Conservation (phyloP, 2,113 vertebrate genomes). For the Trachemys scripta region DNA sequence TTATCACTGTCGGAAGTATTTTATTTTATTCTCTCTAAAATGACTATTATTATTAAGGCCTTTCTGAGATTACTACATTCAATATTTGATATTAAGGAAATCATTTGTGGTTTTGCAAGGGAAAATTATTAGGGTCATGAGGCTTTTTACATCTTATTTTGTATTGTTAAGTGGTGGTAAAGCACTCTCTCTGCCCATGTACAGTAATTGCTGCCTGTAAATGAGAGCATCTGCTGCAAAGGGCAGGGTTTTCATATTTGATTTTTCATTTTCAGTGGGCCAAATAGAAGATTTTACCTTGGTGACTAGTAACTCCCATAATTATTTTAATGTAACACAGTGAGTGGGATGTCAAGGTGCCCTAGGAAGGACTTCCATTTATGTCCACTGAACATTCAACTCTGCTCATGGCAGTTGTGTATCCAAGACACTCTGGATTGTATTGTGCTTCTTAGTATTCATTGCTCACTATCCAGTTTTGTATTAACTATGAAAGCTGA, state of each 20-base stretch:
- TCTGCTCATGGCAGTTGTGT: background rate
- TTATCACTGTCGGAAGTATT: constrained; percentile 8
- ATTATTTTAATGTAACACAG: background rate
- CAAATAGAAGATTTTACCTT: background rate
- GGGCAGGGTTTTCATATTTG: background rate
- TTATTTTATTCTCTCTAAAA: constrained; percentile 36
- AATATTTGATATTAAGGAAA: constrained; percentile 19
- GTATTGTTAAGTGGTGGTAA: background rate
- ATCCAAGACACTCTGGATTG: background rate
- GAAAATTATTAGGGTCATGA: constrained; percentile 13
- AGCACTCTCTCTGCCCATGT: background rate
- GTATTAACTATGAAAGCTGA: background rate
- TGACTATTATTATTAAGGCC: constrained; percentile 18
- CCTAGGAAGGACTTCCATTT: background rate
- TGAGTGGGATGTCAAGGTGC: background rate
- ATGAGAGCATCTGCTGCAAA: constrained; percentile 25
- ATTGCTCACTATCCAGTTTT: background rate
- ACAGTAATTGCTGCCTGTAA: constrained; percentile 24
- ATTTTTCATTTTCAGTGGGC: constrained; percentile 19
- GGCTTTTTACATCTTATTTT: constrained; percentile 32
- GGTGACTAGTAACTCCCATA: background rate
- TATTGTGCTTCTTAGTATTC: background rate
- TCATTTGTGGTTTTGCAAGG: background rate
- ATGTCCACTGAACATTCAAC: accelerated
- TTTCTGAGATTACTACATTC: constrained; percentile 17